Evolutionary conservation across 2,888 invertebrate species (phyloP), one percentile per base, ranked within the genome.

Genomic region (Liodrosophila aerea): DNA sequence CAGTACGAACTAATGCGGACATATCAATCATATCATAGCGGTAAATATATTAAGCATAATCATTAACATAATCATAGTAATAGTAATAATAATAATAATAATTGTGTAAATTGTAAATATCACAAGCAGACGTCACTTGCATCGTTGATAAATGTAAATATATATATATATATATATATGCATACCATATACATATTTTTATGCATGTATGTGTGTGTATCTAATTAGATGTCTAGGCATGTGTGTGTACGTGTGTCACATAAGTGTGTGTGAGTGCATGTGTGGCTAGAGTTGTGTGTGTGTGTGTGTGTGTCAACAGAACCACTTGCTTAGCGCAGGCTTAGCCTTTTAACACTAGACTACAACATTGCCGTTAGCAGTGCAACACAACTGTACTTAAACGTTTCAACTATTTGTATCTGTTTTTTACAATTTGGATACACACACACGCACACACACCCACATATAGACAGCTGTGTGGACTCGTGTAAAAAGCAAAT

Each of bases 71-170:
- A 22, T 22, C 22, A 22, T 22, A 22, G 5, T 36, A 36, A 36
- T 15, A 7, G 5, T 64, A 61, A 45, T 45, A 58, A 62, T 52
- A 47, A 60, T 72, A 51, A 64, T 76, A 63, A 78, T 76, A 81
- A 74, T 74, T 60, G 74, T 81, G 74, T 80, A 82, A 81, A 82
- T 81, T 81, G 81, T 81, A 81, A 81, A 81, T 81, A 81, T 81
- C 81, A 82, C 83, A 82, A 82, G 83, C 77, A 81, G 77, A 81
- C 81, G 64, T 83, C 83, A 82, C 81, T 82, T 82, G 83, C 83
- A 80, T 77, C 78, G 76, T 77, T 80, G 73, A 81, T 80, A 80
- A 75, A 73, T 76, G 16, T 56, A 11, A 9, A 8, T 47, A 8
- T 43, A 37, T 36, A 5, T 54, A 11, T 49, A 7, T 33, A 30